Conservation (phyloP, 92 coral and sea anemone species). For the Pocillopora grandis region DNA sequence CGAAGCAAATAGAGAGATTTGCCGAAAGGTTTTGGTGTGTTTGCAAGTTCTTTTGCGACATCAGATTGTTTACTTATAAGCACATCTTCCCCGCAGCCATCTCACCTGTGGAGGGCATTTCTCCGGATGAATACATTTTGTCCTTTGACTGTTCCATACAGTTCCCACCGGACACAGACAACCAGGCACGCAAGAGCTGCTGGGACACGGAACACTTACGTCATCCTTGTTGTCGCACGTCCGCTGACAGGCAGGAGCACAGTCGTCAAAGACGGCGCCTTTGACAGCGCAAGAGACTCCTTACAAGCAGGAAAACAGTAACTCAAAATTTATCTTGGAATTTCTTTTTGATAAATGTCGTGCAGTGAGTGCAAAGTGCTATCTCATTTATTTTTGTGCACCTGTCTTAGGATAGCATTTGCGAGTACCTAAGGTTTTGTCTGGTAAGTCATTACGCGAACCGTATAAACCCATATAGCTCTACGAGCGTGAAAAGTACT, state of each 20-base stretch:
- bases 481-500: background rate
- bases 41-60: background rate
- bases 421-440: too few relatives aligned
- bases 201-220: slow-evolving; percentile 60
- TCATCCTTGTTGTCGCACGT: slow-evolving; percentile 75
- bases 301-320: slow-evolving; percentile 46
- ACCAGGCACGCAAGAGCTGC: slow-evolving; percentile 86
- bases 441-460: too few relatives aligned
- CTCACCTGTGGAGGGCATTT: slow-evolving; percentile 86
- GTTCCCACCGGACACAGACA: slow-evolving; percentile 98
- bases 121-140: slow-evolving; percentile 73
- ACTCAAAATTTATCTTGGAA: slow-evolving; percentile 17
- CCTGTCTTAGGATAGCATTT: background rate
- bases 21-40: too few relatives aligned
- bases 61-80: slow-evolving; percentile 1
- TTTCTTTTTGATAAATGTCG: background rate
- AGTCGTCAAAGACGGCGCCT: slow-evolving; percentile 92
- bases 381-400: background rate
- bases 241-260: slow-evolving; percentile 88
- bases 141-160: slow-evolving; percentile 78
- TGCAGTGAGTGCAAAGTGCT: slow-evolving; percentile 16
- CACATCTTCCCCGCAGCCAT: background rate
- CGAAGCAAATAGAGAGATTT: too few relatives aligned
- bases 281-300: slow-evolving; percentile 84
- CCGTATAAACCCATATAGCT: background rate